Percentiles rank a stretch among this genome's conserved stretches.
Conservation (phyloP, 2,888 invertebrate species). For the Ornithoptera priamus region DNA sequence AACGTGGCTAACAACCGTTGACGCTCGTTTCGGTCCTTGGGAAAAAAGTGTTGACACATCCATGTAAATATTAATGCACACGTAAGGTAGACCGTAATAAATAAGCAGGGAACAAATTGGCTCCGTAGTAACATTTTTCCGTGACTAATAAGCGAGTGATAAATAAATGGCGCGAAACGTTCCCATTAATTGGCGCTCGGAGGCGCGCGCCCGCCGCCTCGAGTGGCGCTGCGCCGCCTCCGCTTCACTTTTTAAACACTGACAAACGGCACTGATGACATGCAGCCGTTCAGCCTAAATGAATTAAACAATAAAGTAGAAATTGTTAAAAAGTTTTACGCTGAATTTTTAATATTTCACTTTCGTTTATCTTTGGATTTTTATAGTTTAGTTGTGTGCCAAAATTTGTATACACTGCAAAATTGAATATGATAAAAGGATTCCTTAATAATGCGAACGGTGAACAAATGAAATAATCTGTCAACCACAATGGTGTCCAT, state of each 20-base stretch:
- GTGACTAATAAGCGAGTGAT: conserved; percentile 57
- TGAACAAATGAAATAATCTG: no score
- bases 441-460: no score
- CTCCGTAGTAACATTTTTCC: conserved; percentile 40
- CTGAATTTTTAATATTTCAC: no score
- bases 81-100: conserved; percentile 34
- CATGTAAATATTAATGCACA: neutral
- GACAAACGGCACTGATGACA: conserved; percentile 45
- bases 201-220: conserved; percentile 61
- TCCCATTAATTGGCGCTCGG: conserved; percentile 64
- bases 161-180: conserved; percentile 70
- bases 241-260: conserved; percentile 43
- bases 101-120: conserved; percentile 44
- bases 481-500: no score
- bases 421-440: no score
- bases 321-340: no score
- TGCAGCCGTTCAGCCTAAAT: conserved; percentile 34
- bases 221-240: conserved; percentile 52
- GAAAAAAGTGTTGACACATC: no score
- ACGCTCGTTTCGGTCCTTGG: no score
- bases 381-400: no score
- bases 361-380: no score
- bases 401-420: no score
- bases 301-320: conserved; percentile 17
- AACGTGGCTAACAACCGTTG: no score